These are phyloP conservation scores for Limnephilus auricula DNA, from an alignment of 2,888 invertebrate species.

Conservation along the genomic window DNA sequence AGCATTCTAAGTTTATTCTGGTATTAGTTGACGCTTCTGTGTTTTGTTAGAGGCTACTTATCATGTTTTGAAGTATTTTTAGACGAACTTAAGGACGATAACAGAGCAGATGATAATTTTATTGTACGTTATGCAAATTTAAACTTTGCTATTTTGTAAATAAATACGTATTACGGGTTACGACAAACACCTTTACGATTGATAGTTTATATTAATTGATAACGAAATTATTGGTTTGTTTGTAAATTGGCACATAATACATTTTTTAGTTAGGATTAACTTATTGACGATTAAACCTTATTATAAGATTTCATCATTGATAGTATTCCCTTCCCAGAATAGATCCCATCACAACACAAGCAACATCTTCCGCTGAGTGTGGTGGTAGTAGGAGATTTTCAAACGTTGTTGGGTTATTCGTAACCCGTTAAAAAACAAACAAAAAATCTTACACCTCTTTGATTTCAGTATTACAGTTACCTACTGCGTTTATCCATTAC, in stretches of 20 bases:
- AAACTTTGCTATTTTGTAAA: slow-evolving; percentile 38
- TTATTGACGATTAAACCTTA: no score
- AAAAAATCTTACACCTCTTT: no score
- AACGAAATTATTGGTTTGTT: background rate
- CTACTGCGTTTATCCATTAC: background rate
- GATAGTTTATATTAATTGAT: background rate
- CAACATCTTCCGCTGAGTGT: no score
- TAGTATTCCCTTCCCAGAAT: no score
- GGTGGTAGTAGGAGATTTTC: no score
- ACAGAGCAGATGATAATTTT: background rate
- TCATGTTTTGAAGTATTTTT: background rate
- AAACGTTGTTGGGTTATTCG: no score
- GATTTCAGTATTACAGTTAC: background rate
- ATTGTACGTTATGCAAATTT: background rate
- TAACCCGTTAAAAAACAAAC: no score
- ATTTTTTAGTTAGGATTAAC: no score
- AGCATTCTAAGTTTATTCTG: slow-evolving; percentile 6
- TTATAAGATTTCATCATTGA: no score
- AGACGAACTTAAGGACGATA: background rate
- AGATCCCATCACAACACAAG: no score
- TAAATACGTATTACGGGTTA: background rate
- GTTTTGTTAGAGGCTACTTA: background rate
- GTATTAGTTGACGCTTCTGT: background rate
- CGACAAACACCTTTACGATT: background rate
- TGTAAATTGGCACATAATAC: background rate